Base-by-base conservation (phyloP, 2,797 vertebrate species). In the Gorsachius magnificus region DNA sequence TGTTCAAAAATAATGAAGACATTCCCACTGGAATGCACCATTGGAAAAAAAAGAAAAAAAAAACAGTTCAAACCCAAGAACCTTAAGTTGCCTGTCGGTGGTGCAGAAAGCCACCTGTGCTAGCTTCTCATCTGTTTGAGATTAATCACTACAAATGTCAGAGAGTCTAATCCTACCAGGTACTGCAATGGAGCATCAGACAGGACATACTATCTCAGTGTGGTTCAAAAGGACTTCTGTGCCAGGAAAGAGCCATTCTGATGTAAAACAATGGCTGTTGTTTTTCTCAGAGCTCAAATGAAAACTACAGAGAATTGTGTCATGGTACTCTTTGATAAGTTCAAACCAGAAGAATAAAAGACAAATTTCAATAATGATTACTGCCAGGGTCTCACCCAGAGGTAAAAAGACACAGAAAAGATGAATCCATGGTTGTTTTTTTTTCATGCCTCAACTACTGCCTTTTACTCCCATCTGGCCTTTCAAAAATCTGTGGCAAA, bases 31-130 rank as follows among this genome's bases (percentile, higher is more conserved):
- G 92, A 89, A 77, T 46, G 3, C 10, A 20, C 6, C 28, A 29
- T 0, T 64, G 0, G 11, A 24, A n/a, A 57, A 48, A 22, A 16
- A 4, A 11, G 8, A 11, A 22, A 8, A 26, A 5, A 48, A 48
- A 21, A 5, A 20, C 20, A 22, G 7, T 61, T 71, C 43, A 81
- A 88, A 87, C 9, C 11, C 10, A n/a, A 66, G 43, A 83, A 48
- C 5, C 11, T 65, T 61, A 57, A 85, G 33, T 16, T 91, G 14
- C 20, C 46, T 45, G 16, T 35, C 45, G 58, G 28, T 18, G 3
- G n/a, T 57, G 31, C 45, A 83, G 57, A 80, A 91, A 75, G 45
- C 4, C 50, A 75, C 57, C 60, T 57, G 31, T 71, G 18, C 33
- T 26, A 79, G 24, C 10, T 86, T 87, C 77, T 91, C 66, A n/a